Conservation (phyloP, 1,140 invertebrate species). For the Phymorhynchus buccinoides region DNA sequence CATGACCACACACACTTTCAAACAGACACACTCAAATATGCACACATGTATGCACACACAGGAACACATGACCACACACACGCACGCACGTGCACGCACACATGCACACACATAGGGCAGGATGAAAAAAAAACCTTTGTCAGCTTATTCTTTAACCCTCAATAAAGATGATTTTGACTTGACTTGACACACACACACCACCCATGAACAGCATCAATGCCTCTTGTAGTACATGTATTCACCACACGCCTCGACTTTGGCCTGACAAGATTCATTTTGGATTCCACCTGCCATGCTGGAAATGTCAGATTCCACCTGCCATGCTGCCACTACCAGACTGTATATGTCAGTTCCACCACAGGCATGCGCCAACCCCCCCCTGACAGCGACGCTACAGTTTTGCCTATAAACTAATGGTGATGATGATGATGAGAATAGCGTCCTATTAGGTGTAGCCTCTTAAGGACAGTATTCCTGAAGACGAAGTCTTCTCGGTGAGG, state of each 20-base stretch:
- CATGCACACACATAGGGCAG: not conserved
- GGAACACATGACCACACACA: not conserved
- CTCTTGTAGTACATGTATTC: not conserved
- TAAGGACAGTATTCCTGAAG: no score
- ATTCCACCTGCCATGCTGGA: not conserved
- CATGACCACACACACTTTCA: not conserved
- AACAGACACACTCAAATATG: not conserved
- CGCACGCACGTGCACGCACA: not conserved
- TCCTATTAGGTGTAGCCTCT: no score
- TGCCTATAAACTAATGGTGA: no score
- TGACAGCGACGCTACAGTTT: no score
- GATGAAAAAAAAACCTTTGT: not conserved
- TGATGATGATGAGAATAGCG: no score
- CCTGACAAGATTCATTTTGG: not conserved
- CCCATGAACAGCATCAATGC: not conserved
- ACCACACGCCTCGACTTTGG: not conserved
- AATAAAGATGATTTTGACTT: no score
- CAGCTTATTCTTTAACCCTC: no score
- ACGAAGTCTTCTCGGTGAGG: no score
- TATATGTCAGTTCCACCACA: no score
- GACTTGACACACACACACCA: not conserved
- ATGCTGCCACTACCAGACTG: no score
- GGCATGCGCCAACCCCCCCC: no score
- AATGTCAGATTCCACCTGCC: no score
- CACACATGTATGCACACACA: not conserved